Evolutionary conservation across 2,888 invertebrate species (phyloP), one percentile per base, ranked within the genome.

Genomic region (Mesoligia furuncula): DNA sequence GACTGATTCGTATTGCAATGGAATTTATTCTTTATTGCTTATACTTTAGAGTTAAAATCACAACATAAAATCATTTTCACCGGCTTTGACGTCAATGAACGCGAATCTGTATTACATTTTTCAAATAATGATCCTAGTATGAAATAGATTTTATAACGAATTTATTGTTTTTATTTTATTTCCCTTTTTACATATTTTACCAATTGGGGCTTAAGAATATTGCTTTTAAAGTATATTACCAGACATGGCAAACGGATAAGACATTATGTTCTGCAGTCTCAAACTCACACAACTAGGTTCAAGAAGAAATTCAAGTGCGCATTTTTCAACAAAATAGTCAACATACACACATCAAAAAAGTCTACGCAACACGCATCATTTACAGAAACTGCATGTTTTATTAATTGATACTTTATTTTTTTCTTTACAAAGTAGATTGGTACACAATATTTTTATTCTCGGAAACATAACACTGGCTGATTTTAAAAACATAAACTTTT

Each of bases 141-240:
- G 70, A 80, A 83, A 83, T 85, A 83, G 24, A 85, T 31, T 61
- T 76, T 85, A 39, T 73, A 62, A 24, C 2, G 51, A 67, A 61
- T 17, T 36, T 67, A 15, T 27, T 39, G 24, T 31, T 79, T 73
- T 84, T 48, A 24, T 79, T 66, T 78, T n/a, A 31, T 64, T 73
- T 65, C 2, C 31, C 2, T 45, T 36, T 54, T 20, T 4, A n/a
- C 7, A 17, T 68, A n/a, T n/a, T n/a, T n/a, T 17, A 68, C 15
- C 31, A 0, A 1, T 62, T 48, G 24, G 17, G 17, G 36, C 15
- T 68, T 36, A 9, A 9, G 6, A 36, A 51, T 24, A 51, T 36
- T 31, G 31, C 15, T 27, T 20, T 9, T 65, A 54, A 24, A 24
- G 9, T 54, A 39, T 65, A 17, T 36, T 15, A n/a, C 20, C n/a